A percentile compares a stretch with the other conserved stretches of the same genome.
These are phyloP conservation scores for Hestina assimilis DNA, from an alignment of 1,140 invertebrate genomes.

Conservation along the genomic window DNA sequence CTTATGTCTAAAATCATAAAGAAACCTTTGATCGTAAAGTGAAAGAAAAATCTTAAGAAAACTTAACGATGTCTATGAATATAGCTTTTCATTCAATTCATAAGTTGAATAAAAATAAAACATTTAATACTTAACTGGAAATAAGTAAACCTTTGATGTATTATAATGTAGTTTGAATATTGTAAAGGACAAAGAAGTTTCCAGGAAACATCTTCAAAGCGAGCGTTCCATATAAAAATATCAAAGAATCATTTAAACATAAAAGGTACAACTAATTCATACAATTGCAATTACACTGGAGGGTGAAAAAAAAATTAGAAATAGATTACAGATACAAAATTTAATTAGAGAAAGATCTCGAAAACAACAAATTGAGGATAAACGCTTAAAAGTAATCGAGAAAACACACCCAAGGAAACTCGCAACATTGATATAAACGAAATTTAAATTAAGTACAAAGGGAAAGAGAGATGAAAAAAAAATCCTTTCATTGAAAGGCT, in stretches of 20 bases:
- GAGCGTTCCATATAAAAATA: slow-evolving; percentile 45
- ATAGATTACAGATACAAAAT: slow-evolving; percentile 76
- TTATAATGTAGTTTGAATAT: slow-evolving; percentile 3
- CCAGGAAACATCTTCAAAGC: slow-evolving; percentile 39
- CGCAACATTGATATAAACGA: slow-evolving; percentile 77
- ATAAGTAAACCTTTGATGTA: slow-evolving; percentile 11
- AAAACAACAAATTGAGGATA: slow-evolving; percentile 76
- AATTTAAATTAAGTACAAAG: slow-evolving; percentile 79
- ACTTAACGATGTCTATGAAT: too few relatives aligned
- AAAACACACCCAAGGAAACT: slow-evolving; percentile 74
- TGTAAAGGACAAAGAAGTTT: slow-evolving; percentile 7
- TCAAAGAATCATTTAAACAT: slow-evolving; percentile 45
- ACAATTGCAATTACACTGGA: slow-evolving; percentile 69
- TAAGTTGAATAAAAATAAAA: too few relatives aligned
- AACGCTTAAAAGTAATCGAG: slow-evolving; percentile 77
- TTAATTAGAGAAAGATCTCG: slow-evolving; percentile 74
- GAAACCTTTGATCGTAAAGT: too few relatives aligned
- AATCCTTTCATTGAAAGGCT: slow-evolving; percentile 78
- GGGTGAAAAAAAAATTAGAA: slow-evolving; percentile 58
- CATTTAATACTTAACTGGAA: background rate
- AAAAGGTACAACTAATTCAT: slow-evolving; percentile 66
- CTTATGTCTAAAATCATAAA: too few relatives aligned
- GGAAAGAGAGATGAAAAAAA: slow-evolving; percentile 75
- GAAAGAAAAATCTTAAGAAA: too few relatives aligned
- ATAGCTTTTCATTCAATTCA: too few relatives aligned